These are phyloP conservation scores for Lucinisca nassula DNA, from an alignment of 2,888 invertebrate species.

Conservation along the genomic window DNA sequence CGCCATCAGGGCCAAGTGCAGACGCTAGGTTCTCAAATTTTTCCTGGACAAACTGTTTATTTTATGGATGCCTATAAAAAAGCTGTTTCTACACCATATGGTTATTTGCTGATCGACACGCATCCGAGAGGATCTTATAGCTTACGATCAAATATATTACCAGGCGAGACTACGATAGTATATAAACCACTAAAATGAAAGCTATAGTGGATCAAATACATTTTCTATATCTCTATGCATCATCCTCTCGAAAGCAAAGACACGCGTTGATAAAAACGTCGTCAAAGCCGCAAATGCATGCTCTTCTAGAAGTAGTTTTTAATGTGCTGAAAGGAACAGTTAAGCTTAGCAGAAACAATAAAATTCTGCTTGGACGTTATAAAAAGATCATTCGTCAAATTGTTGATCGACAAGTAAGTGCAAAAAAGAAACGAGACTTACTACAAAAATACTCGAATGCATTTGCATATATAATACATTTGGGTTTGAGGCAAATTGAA, in stretches of 20 bases:
- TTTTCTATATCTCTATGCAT: constrained; percentile 5
- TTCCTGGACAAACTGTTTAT: constrained; percentile 26
- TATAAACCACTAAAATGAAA: not conserved
- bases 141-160: constrained; percentile 28
- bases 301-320: constrained; percentile 20
- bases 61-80: constrained; percentile 32
- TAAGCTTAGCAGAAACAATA: constrained; percentile 3
- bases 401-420: constrained; percentile 18
- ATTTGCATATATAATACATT: too few relatives aligned
- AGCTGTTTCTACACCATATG: constrained; percentile 14
- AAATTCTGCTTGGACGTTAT: constrained; percentile 12
- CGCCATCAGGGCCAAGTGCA: constrained; percentile 30
- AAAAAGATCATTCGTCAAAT: not conserved
- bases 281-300: not conserved
- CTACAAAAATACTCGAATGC: not conserved
- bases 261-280: constrained; percentile 26
- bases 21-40: constrained; percentile 20
- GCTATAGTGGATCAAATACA: not conserved
- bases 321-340: constrained; percentile 19
- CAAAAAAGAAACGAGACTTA: not conserved
- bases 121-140: constrained; percentile 1
- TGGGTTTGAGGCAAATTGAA: not conserved
- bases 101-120: constrained; percentile 34
- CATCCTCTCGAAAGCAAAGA: constrained; percentile 17
- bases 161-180: constrained; percentile 13